These are phyloP conservation scores for Eunapius fragilis DNA, from an alignment of 37 sponge, comb jelly and placozoan species.

Conservation along the genomic window DNA sequence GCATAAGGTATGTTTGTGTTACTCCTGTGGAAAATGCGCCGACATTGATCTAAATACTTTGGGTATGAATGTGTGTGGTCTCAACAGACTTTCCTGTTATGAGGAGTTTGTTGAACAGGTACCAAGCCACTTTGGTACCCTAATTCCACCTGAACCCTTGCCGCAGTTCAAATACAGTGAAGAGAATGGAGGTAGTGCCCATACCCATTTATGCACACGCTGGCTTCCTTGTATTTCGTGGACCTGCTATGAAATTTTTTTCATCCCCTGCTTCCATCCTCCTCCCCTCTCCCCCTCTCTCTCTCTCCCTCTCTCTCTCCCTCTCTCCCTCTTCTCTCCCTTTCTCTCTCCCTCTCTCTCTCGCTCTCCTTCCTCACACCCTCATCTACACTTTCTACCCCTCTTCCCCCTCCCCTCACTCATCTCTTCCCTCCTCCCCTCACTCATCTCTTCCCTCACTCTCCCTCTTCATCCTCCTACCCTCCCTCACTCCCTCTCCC, in stretches of 20 bases:
- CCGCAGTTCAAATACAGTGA: constrained; percentile 56
- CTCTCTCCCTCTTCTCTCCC: too few species aligned
- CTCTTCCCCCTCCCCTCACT: too few species aligned
- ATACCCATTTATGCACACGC: neutral
- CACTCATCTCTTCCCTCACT: too few species aligned
- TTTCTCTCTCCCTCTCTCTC: too few species aligned
- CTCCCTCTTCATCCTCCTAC: too few species aligned
- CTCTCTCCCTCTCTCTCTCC: too few species aligned
- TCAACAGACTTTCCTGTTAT: constrained; percentile 64
- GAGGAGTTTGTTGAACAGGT: constrained; percentile 72
- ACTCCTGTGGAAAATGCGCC: neutral
- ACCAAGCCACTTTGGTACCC: constrained; percentile 39
- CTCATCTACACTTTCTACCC: too few species aligned
- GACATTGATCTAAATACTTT: too few species aligned
- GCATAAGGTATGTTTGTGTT: constrained; percentile 50
- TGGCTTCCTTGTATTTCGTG: too few species aligned
- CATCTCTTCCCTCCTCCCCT: too few species aligned
- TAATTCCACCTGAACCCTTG: constrained; percentile 69
- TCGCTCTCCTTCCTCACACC: too few species aligned
- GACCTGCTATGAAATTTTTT: neutral
- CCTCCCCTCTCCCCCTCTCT: too few species aligned
- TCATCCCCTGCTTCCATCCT: neutral
- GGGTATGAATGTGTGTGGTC: neutral
- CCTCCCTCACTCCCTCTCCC: neutral
- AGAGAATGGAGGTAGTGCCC: constrained; percentile 27